Conservation (phyloP, 2,797 vertebrate species). For the Moxostoma hubbsi region DNA sequence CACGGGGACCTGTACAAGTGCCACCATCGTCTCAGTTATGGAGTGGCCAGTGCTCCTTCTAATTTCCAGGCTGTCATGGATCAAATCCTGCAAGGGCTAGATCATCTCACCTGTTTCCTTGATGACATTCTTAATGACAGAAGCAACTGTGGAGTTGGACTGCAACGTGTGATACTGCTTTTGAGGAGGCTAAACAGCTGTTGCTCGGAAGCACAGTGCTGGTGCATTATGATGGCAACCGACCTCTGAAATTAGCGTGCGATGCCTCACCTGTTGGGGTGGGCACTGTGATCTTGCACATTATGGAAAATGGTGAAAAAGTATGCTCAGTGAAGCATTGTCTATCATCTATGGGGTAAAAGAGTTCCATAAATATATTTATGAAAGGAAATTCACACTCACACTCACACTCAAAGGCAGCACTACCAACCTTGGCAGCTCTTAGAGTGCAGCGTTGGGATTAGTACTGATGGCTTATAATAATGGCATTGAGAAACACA, state of each 20-base stretch:
- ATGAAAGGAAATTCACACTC: background rate
- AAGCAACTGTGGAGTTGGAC: background rate
- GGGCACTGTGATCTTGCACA: background rate
- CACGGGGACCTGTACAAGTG: conserved; percentile 16
- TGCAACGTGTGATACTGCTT: background rate
- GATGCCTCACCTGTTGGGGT: background rate
- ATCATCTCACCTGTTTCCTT: no score
- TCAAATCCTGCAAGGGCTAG: conserved; percentile 21
- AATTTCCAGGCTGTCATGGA: conserved; percentile 41
- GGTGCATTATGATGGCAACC: background rate
- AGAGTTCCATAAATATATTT: background rate
- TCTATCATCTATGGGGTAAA: background rate
- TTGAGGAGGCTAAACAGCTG: background rate
- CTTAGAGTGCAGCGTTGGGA: background rate
- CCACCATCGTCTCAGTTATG: conserved; percentile 21
- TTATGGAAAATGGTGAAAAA: conserved; percentile 6
- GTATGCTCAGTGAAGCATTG: background rate
- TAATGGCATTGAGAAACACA: background rate
- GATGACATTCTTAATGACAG: background rate
- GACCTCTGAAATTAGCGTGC: background rate
- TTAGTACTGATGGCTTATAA: background rate
- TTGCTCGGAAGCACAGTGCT: background rate
- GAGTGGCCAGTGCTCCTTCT: conserved; percentile 20
- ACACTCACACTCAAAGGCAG: background rate
- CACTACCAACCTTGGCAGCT: background rate